Evolutionary conservation across 1,140 invertebrate species (phyloP), one percentile per base, ranked within the genome.

Genomic region (Leptinotarsa undecemlineata): DNA sequence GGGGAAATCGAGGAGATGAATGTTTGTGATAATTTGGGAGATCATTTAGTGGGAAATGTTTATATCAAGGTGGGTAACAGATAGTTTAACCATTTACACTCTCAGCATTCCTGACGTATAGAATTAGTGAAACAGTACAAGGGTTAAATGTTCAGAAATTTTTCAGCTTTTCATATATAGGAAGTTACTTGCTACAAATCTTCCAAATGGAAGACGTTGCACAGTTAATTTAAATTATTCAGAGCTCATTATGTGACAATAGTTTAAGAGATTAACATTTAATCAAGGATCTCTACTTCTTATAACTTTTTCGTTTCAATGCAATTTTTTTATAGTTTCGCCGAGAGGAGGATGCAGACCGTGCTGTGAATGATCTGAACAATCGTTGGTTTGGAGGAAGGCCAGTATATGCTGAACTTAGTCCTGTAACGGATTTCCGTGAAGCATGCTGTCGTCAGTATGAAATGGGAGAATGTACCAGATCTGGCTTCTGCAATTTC

Each of bases 1-100:
- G 98, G 97, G 1, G 97, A 99, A 87, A 99, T 99, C 82, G 98
- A 99, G 88, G 98, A 99, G 86, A 99, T 99, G 97, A 99, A 99
- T 88, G 97, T 99, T 21, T 99, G 98, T 88, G 98, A 99, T 85
- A 99, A 99, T 86, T 89, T 99, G 68, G 97, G 97, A 48, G 98
- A 99, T 86, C 98, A 99, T 86, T 87, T 99, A 51, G 97, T 99
- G 67, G 98, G 98, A 71, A 99, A 99, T 90, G 97, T 98, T 60
- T 98, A 98, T 86, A 97, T 98, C 63, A 98, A 98, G 89, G 93
- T 94, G 88, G 8, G 63, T n/a, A 64, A 0, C 33, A 42, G 33
- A 42, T 42, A 42, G 2, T 42, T 42, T 0, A 42, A 42, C 33
- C 8, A 11, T 11, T 42, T 42, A 42, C 33, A 0, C 2, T 42